Conservation (phyloP, 53 echinoderm and acorn worm genomes). For the Zoroaster sp. region DNA sequence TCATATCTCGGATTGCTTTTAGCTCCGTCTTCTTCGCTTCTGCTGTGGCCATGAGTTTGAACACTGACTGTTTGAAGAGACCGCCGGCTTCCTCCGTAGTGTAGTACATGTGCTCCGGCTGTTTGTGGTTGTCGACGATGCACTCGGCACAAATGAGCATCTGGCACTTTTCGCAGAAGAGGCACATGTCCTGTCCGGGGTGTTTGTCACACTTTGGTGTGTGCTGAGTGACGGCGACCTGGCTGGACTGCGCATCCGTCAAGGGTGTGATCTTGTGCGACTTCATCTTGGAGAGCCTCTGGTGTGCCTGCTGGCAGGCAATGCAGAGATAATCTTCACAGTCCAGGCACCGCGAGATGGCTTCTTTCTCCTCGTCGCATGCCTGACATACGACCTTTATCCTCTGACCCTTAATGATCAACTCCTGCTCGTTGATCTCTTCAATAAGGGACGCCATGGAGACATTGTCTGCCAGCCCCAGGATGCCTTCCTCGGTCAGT, state of each 20-base stretch:
- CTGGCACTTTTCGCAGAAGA: constrained; percentile 29
- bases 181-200: background rate
- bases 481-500: background rate
- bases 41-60: background rate
- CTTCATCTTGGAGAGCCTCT: background rate
- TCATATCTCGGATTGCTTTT: background rate
- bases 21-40: background rate
- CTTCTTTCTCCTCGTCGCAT: background rate
- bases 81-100: background rate
- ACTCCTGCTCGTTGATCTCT: background rate
- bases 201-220: constrained; percentile 10
- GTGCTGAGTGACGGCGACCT: background rate
- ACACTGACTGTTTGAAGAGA: background rate
- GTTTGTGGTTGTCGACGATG: constrained; percentile 16
- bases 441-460: constrained; percentile 5
- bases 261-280: background rate
- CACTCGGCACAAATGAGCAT: constrained; percentile 14
- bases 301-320: constrained; percentile 16
- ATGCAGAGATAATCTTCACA: constrained; percentile 25
- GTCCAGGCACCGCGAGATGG: constrained; percentile 17
- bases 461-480: background rate
- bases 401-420: background rate
- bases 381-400: constrained; percentile 27
- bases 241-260: background rate
- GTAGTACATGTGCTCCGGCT: constrained; percentile 7